Base-by-base conservation (phyloP, 2,113 vertebrate genomes). In the Muscicapa adusta region DNA sequence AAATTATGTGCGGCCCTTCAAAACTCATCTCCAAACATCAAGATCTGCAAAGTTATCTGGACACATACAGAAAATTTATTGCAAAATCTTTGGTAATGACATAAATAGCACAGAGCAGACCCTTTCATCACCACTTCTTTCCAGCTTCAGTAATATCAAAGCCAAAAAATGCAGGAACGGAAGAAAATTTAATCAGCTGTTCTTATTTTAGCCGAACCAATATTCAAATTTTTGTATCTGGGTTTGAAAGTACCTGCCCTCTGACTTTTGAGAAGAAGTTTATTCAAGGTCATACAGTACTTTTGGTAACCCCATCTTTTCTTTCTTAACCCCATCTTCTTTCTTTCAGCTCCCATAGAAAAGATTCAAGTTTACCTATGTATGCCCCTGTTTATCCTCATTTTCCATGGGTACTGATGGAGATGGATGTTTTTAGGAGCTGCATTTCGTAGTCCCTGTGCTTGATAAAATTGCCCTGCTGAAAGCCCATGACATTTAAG, bases 141-240 rank as follows among this genome's bases (percentile, higher is more conserved):
- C 25, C 23, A 42, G 10, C 74, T 84, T 67, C 68, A 67, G 19
- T 33, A 76, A 33, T 10, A 73, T 4, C 6, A 61, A 90, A 88
- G 53, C 34, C 33, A 88, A 78, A 89, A 83, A 40, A 22, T 5
- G 10, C 8, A 93, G 73, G 14, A 42, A 57, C 18, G 63, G 19
- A 86, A 92, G 90, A 70, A 51, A 77, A 82, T 76, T 88, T 60
- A 63, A 88, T 93, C 60, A 86, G 23, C 26, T 50, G 12, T 71
- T 95, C 84, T 86, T 74, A 81, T 51, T 87, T 89, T 43, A 87
- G 57, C 25, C 40, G 40, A 95, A 89, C 91, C 77, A 81, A 72
- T 93, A 89, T 68, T 85, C 73, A 93, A 13, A 91, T 81, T 72
- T 3, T 2, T 48, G 12, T 58, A 28, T 88, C 43, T 85, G 62